A percentile compares a stretch with the other conserved stretches of the same genome.
phyloP scores from a whole-genome alignment of 2,113 vertebrate genomes.

The Nerophis ophidion region DNA sequence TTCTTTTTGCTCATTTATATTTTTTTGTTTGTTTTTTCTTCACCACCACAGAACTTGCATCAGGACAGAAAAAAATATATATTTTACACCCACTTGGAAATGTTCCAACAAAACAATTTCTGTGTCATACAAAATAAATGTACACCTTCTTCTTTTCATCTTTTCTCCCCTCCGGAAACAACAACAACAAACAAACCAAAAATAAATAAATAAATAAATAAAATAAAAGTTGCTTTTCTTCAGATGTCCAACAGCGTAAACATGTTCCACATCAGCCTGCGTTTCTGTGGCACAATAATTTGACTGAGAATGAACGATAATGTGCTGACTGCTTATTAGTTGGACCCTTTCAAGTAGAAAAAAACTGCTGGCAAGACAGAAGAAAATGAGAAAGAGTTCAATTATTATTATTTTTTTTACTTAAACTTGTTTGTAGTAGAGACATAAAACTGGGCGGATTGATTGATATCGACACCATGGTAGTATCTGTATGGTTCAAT shows the following conservation, averaged over 20 bases:
- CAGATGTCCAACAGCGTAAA: constrained; percentile 64
- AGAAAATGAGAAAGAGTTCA: too few species aligned
- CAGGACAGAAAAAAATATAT: constrained; percentile 79
- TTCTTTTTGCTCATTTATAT: constrained; percentile 46
- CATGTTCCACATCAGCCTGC: not conserved
- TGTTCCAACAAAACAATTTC: constrained; percentile 81
- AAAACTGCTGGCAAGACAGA: constrained; percentile 8
- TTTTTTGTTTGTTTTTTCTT: constrained; percentile 71
- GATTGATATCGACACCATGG: too few species aligned
- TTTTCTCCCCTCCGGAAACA: constrained; percentile 60
- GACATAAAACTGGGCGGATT: too few species aligned
- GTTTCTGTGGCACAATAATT: constrained; percentile 63
- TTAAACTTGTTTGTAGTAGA: too few species aligned
- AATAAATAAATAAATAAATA: constrained; percentile 76
- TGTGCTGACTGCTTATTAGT: not conserved
- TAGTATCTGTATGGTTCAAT: too few species aligned
- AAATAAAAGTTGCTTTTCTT: constrained; percentile 79
- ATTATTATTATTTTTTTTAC: too few species aligned
- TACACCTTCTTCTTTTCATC: constrained; percentile 56
- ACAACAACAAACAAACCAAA: not conserved
- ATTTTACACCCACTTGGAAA: constrained; percentile 80
- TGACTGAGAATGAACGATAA: constrained; percentile 1
- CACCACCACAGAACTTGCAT: constrained; percentile 71
- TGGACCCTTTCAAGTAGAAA: constrained; percentile 36
- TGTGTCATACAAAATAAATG: constrained; percentile 88